A percentile compares a stretch with the other conserved stretches of the same genome.
phyloP scores from a whole-genome alignment of 2,797 vertebrate species.

The Takifugu rubripes region DNA sequence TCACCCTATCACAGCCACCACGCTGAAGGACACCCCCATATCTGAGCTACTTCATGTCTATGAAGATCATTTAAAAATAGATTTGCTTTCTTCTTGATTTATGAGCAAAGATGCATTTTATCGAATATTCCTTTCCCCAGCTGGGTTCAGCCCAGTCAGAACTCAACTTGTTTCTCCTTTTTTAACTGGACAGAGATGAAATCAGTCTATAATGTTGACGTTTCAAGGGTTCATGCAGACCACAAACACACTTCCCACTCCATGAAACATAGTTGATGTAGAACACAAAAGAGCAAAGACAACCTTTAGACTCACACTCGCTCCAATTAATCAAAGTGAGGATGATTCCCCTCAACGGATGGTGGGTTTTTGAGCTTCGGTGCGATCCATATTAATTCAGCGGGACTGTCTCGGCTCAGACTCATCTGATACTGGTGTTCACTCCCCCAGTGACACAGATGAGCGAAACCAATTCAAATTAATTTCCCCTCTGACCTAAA shows the following conservation, averaged over 20 bases:
- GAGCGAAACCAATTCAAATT: background rate
- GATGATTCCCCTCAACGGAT: background rate
- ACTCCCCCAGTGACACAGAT: background rate
- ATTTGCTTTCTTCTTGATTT: background rate
- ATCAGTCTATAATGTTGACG: constrained; percentile 4
- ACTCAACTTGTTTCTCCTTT: background rate
- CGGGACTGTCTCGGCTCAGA: constrained; percentile 9
- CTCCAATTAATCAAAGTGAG: constrained; percentile 1
- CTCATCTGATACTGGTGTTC: background rate
- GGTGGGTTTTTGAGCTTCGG: background rate
- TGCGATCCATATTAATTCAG: background rate
- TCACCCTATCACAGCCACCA: background rate
- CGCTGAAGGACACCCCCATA: constrained; percentile 5
- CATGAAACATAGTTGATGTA: no score
- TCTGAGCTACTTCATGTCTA: background rate
- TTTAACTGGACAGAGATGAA: background rate
- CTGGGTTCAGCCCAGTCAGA: background rate
- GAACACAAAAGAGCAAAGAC: background rate
- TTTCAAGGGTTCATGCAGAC: background rate
- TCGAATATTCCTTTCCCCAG: constrained; percentile 1
- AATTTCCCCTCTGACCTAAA: background rate
- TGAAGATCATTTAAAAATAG: background rate
- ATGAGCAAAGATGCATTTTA: background rate
- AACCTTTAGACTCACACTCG: background rate
- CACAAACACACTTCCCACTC: background rate